Percentiles rank a stretch among this genome's conserved stretches.
phyloP scores from a whole-genome alignment of 1,140 invertebrate genomes.

The Diorhabda elongata region DNA sequence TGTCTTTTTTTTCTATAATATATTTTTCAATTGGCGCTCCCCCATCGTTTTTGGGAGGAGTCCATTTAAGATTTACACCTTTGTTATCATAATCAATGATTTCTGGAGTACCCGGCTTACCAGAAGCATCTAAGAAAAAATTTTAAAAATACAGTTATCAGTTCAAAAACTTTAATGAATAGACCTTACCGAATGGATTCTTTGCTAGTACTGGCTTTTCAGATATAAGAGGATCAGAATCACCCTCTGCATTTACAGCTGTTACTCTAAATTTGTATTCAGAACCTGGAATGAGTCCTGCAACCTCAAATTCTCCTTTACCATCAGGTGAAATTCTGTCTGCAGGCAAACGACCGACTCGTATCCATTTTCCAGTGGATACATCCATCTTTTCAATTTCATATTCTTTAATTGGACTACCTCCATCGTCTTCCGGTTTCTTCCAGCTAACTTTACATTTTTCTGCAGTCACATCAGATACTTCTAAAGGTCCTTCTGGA shows the following conservation, averaged over 20 bases:
- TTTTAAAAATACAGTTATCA: not conserved
- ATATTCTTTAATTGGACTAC: slow-evolving; percentile 89
- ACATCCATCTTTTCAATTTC: slow-evolving; percentile 92
- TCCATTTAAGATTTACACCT: slow-evolving; percentile 92
- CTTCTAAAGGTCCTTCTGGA: slow-evolving; percentile 86
- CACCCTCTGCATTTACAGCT: slow-evolving; percentile 93
- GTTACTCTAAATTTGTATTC: slow-evolving; percentile 96
- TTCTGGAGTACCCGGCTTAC: slow-evolving; percentile 85
- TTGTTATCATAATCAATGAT: slow-evolving; percentile 91
- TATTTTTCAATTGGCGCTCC: slow-evolving; percentile 95
- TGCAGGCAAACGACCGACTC: slow-evolving; percentile 74
- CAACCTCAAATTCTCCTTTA: slow-evolving; percentile 74
- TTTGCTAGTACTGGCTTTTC: slow-evolving; percentile 83
- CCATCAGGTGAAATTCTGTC: slow-evolving; percentile 61
- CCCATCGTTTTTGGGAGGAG: slow-evolving; percentile 84
- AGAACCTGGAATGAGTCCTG: slow-evolving; percentile 82
- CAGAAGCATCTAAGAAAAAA: slow-evolving; percentile 64
- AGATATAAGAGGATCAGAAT: slow-evolving; percentile 88
- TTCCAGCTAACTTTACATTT: slow-evolving; percentile 86
- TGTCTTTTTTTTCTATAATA: slow-evolving; percentile 95
- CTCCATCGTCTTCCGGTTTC: slow-evolving; percentile 90
- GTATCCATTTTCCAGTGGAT: slow-evolving; percentile 83
- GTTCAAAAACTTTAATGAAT: not conserved
- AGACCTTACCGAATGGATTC: slow-evolving; percentile 86
- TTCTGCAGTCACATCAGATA: slow-evolving; percentile 80